These are phyloP conservation scores for Palloptera scutellata DNA, from an alignment of 2,888 invertebrate species.

Conservation along the genomic window DNA sequence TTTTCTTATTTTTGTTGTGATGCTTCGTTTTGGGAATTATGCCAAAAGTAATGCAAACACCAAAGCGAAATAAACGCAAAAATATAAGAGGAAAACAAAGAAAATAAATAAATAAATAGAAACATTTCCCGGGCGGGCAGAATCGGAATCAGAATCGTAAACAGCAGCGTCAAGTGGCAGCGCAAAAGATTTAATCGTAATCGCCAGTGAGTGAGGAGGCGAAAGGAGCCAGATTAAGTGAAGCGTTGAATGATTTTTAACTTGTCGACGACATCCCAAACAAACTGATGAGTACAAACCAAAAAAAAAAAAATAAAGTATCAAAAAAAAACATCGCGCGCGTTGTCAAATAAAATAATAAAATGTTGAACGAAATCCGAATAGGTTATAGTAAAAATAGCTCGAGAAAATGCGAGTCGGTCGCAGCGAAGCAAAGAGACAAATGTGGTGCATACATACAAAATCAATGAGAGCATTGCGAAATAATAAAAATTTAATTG, in stretches of 20 bases:
- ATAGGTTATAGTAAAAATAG: constrained; percentile 32
- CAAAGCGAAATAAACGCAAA: constrained; percentile 1
- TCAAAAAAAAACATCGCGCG: background rate
- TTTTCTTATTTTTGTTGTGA: constrained; percentile 12
- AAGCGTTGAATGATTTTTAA: background rate
- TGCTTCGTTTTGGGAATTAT: constrained; percentile 13
- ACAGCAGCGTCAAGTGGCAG: background rate
- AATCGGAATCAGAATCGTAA: background rate
- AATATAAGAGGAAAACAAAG: background rate
- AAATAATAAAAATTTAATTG: no score
- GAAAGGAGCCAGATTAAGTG: background rate
- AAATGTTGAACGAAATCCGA: constrained; percentile 1
- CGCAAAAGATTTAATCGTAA: no score
- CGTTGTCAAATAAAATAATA: background rate
- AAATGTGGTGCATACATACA: no score
- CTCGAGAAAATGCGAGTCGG: background rate
- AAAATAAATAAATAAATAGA: background rate
- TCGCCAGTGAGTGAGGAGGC: no score
- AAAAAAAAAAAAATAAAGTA: constrained; percentile 9
- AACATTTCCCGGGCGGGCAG: constrained; percentile 16
- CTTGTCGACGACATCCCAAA: background rate
- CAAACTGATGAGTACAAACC: background rate
- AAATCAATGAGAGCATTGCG: no score
- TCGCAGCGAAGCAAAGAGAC: background rate
- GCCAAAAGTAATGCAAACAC: constrained; percentile 29